A percentile compares a stretch with the other conserved stretches of the same genome.
Conservation (phyloP, 2,113 vertebrate genomes). For the Neotragus pygmaeus region DNA sequence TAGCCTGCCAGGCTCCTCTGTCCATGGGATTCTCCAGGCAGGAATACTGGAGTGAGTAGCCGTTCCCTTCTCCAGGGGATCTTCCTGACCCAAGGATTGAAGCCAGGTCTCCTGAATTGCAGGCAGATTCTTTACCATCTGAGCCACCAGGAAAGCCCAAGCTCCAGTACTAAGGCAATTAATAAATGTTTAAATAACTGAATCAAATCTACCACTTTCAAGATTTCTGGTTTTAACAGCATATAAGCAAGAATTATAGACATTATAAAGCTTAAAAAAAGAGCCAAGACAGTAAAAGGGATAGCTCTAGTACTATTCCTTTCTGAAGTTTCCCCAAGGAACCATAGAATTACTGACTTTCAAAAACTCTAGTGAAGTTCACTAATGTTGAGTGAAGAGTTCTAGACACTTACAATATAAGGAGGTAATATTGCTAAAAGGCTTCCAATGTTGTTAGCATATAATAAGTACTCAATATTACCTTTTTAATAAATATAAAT, state of each 20-base stretch:
- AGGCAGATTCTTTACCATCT: not conserved
- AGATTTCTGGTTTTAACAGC: slow-evolving; percentile 33
- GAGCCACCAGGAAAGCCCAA: not conserved
- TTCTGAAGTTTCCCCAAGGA: not conserved
- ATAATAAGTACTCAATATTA: not conserved
- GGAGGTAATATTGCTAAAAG: not conserved
- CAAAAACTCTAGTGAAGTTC: slow-evolving; percentile 8
- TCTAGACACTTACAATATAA: not conserved
- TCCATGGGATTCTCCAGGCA: not conserved
- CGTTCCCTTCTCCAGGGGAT: not conserved
- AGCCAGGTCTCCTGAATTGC: not conserved
- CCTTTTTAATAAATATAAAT: slow-evolving; percentile 15
- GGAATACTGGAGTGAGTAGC: not conserved
- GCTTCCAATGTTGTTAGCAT: not conserved
- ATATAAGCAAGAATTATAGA: slow-evolving; percentile 1
- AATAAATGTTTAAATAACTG: not conserved
- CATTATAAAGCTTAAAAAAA: slow-evolving; percentile 1
- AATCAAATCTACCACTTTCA: not conserved
- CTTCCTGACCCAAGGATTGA: not conserved
- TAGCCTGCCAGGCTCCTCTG: not conserved
- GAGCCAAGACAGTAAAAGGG: not conserved
- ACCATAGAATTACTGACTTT: not conserved
- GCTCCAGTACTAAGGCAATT: not conserved
- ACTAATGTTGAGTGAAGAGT: slow-evolving; percentile 1
- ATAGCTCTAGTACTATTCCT: not conserved